A percentile compares a stretch with the other conserved stretches of the same genome.
phyloP scores from a whole-genome alignment of 2,797 vertebrate species.

The Platyrinchus mystaceus region DNA sequence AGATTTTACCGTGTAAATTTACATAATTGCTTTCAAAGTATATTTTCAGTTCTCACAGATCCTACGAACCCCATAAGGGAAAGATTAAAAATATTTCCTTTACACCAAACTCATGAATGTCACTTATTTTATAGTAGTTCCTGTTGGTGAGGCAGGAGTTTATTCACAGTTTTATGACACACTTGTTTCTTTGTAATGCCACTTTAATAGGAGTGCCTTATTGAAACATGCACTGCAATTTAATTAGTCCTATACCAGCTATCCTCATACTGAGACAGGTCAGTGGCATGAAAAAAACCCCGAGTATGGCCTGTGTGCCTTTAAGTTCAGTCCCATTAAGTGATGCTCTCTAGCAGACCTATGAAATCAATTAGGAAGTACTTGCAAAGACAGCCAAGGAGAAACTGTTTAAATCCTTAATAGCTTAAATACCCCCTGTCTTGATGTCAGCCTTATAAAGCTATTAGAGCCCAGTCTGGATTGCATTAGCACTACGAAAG shows the following conservation, averaged over 20 bases:
- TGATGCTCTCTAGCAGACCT: not conserved
- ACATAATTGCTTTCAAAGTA: not conserved
- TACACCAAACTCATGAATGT: not conserved
- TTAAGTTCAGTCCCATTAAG: constrained; percentile 29
- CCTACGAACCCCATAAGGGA: fast-evolving
- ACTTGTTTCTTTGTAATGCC: not conserved
- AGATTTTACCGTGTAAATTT: not conserved
- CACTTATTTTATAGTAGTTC: not conserved
- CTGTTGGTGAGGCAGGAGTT: not conserved
- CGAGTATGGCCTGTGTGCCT: not conserved
- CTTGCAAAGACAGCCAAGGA: constrained; percentile 15
- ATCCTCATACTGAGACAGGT: not conserved
- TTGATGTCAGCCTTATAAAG: constrained; percentile 33
- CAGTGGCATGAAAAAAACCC: not conserved
- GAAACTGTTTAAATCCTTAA: constrained; percentile 42
- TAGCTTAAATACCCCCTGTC: constrained; percentile 1
- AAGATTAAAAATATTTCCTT: not conserved
- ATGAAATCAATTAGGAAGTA: constrained; percentile 43
- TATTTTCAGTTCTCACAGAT: not conserved
- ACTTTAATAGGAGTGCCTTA: not conserved
- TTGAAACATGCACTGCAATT: not conserved
- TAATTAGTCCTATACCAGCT: not conserved
- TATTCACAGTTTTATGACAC: not conserved
- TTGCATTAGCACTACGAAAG: not conserved
- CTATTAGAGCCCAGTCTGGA: constrained; percentile 28